A percentile compares a stretch with the other conserved stretches of the same genome.
phyloP scores from a whole-genome alignment of 2,113 vertebrate genomes.

The Circaetus gallicus region DNA sequence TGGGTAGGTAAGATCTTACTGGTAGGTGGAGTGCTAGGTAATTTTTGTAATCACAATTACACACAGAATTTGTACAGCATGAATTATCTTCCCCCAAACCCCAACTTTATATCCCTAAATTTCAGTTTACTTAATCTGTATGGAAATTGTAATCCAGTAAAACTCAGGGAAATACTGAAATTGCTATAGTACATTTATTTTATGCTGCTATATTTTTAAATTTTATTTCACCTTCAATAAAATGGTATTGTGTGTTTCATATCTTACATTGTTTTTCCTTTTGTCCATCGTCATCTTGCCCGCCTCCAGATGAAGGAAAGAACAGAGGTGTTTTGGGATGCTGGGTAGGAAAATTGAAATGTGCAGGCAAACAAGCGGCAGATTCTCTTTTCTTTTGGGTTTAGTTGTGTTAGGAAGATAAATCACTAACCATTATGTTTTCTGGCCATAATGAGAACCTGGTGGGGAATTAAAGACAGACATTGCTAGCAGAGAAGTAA shows the following conservation, averaged over 20 bases:
- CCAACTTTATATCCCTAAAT: not conserved
- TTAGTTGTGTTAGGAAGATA: not conserved
- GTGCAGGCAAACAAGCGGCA: accelerated
- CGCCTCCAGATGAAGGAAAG: not conserved
- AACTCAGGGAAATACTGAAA: not conserved
- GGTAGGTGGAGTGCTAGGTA: not conserved
- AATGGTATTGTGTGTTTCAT: not conserved
- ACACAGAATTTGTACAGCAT: not conserved
- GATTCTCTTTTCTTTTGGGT: not conserved
- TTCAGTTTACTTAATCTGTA: not conserved
- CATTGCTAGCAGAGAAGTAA: not conserved
- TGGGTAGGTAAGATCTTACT: not conserved
- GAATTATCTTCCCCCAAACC: not conserved
- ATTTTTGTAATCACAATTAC: not conserved
- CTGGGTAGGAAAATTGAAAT: not conserved
- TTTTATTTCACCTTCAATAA: slow-evolving; percentile 17
- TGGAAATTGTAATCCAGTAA: not conserved
- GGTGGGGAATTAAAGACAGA: not conserved
- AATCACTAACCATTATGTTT: not conserved
- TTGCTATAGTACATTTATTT: not conserved
- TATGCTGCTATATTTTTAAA: not conserved
- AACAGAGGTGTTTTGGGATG: not conserved
- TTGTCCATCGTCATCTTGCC: accelerated
- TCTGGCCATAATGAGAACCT: not conserved
- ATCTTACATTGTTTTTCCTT: not conserved